Conservation (phyloP, 1,140 invertebrate genomes). For the Eueides isabella region DNA sequence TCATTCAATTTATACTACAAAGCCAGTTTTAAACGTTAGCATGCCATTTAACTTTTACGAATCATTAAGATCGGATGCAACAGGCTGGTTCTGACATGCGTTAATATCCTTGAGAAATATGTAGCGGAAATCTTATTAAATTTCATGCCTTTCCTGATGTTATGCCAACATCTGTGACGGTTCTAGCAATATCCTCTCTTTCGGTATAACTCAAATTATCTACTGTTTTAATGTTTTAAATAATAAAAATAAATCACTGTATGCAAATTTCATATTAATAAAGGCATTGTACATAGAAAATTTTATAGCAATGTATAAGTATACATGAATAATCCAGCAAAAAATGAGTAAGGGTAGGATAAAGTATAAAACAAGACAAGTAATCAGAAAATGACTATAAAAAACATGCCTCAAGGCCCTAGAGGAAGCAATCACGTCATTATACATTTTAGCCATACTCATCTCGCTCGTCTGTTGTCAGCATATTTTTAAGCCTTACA, state of each 20-base stretch:
- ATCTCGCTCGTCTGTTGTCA: constrained; percentile 3
- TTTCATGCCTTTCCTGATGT: constrained; percentile 1
- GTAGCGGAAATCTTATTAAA: constrained; percentile 6
- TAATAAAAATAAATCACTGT: not conserved
- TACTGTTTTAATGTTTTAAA: no score
- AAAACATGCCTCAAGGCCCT: not conserved
- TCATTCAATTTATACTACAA: constrained; percentile 19
- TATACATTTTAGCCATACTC: constrained; percentile 1
- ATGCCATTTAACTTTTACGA: constrained; percentile 33
- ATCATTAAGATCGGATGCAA: constrained; percentile 34
- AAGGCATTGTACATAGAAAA: not conserved
- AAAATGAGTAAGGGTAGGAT: not conserved
- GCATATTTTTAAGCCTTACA: constrained; percentile 7
- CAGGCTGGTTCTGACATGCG: constrained; percentile 14
- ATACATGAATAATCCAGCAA: not conserved
- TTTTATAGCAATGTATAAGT: not conserved
- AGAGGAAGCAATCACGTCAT: not conserved
- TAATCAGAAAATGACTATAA: constrained; percentile 3
- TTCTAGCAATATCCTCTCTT: not conserved
- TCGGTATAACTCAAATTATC: no score
- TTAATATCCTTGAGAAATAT: constrained; percentile 5
- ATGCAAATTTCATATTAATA: no score
- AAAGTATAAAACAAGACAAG: not conserved
- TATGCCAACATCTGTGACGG: not conserved
- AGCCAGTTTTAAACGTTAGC: constrained; percentile 28